Evolutionary conservation across 2,888 invertebrate genomes (phyloP), one percentile per base, ranked within the genome.

Genomic region (Blastobasis lacticolella): DNA sequence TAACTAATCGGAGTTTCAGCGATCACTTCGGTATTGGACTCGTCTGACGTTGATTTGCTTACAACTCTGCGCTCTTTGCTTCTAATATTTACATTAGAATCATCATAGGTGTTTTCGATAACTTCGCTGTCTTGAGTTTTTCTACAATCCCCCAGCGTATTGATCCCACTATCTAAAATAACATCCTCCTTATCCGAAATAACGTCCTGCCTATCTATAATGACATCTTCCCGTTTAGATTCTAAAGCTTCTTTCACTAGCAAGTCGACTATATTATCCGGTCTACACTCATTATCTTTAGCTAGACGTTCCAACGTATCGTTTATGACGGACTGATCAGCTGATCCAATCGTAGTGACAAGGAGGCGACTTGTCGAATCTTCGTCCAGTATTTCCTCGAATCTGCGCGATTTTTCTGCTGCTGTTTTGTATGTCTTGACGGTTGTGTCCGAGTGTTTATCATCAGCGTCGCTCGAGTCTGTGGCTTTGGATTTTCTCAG

Each of bases 231-330:
- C 5, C n/a, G 5, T 42, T 56, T 57, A 8, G 50, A 53, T 9
- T 67, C 60, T 6, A 81, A 58, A 10, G 81, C 81, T 63, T 84
- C 81, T 65, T 69, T 60, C 3, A 75, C 66, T 46, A 82, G 59
- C 48, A 78, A 59, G 56, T 81, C 72, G 0, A 78, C 72, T 37
- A 83, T 66, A 57, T 76, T 73, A 45, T 71, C 67, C 2, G 61
- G 57, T 8, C 63, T 60, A 52, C 59, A 67, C 45, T 73, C 67
- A 62, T 73, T 71, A 8, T 52, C 57, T 61, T 74, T 71, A 1
- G 73, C 68, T 5, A 78, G 44, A 41, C 69, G 60, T 56, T 79
- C 75, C 38, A 77, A 55, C 3, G 76, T 76, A 37, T 75, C 75
- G 48, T 72, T 74, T 6, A 81, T 77, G 2, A 78, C 66, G 2